Percentiles rank a stretch among this genome's conserved stretches.
These are phyloP conservation scores for Brachypteracias leptosomus DNA, from an alignment of 2,113 vertebrate genomes.

Conservation along the genomic window DNA sequence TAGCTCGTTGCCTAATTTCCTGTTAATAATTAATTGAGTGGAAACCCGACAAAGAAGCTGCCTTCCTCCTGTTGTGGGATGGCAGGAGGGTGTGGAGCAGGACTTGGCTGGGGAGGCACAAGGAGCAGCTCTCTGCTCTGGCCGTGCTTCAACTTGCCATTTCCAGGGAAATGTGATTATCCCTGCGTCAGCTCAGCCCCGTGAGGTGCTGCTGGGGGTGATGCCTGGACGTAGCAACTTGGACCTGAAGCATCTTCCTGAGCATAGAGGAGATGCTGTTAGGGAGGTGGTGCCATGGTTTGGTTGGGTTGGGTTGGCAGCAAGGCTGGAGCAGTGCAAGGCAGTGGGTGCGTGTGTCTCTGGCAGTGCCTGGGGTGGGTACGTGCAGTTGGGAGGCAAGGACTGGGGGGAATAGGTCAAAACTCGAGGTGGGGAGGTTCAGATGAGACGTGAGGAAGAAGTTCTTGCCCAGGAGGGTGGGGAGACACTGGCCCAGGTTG, in stretches of 20 bases:
- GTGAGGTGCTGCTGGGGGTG: accelerated
- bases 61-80: not conserved
- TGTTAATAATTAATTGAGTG: slow-evolving; percentile 20
- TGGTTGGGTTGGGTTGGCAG: not conserved
- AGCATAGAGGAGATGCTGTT: accelerated
- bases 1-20: not conserved
- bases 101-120: accelerated
- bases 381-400: accelerated
- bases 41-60: not conserved
- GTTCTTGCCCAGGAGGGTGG: too few species aligned
- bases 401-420: too few species aligned
- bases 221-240: accelerated
- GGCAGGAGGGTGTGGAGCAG: not conserved
- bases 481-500: too few species aligned
- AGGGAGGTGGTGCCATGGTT: not conserved
- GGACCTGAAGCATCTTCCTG: not conserved
- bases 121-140: accelerated
- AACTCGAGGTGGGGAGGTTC: too few species aligned
- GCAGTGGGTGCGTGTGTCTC: accelerated
- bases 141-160: not conserved
- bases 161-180: not conserved
- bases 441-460: too few species aligned
- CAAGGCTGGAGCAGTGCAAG: not conserved
- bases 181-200: not conserved
- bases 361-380: not conserved